Evolutionary conservation across 2,113 vertebrate species (phyloP).

Genomic region (Aythya baeri): DNA sequence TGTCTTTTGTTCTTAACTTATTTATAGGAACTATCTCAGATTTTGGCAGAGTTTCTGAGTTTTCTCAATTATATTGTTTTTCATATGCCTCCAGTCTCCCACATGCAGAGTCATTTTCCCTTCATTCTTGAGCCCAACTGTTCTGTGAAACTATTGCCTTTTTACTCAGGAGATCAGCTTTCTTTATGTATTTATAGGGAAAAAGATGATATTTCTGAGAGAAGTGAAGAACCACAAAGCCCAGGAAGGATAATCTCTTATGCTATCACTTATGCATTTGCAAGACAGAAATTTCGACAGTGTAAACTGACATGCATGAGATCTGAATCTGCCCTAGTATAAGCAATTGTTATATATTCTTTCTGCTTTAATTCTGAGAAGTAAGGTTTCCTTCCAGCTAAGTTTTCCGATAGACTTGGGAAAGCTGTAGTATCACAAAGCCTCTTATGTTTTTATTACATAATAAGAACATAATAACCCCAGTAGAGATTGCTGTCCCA

Average conservation of each 20-base stretch:
- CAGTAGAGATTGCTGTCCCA: neutral
- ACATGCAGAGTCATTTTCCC: neutral
- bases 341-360: neutral
- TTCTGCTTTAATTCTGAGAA: neutral
- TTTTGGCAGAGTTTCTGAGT: neutral
- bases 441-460: neutral
- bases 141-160: conserved; percentile 46
- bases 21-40: conserved; percentile 24
- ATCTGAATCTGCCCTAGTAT: neutral
- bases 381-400: neutral
- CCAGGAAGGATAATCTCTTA: neutral
- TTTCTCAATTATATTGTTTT: conserved; percentile 33
- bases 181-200: neutral
- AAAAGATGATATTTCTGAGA: neutral
- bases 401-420: neutral
- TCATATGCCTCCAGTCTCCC: conserved; percentile 42
- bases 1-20: conserved; percentile 5
- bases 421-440: neutral
- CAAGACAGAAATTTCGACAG: neutral
- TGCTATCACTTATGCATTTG: neutral
- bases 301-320: neutral
- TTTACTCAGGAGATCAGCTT: conserved; percentile 19
- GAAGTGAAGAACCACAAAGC: neutral
- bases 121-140: conserved; percentile 22
- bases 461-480: neutral